These are phyloP conservation scores for Drosophila melanosoma DNA, from an alignment of 2,888 invertebrate species.

Conservation along the genomic window DNA sequence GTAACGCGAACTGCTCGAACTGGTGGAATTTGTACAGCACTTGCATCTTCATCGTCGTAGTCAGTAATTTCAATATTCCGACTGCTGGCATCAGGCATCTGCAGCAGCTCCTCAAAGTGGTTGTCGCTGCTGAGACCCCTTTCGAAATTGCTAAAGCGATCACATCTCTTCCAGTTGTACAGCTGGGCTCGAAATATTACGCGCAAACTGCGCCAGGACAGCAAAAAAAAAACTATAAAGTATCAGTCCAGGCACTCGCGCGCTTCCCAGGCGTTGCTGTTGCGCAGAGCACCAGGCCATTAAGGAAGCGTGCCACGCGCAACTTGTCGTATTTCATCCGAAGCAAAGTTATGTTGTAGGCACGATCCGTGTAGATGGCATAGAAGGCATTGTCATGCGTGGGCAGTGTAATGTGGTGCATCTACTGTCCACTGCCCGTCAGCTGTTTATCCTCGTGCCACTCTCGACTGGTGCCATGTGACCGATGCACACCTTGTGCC, in stretches of 20 bases:
- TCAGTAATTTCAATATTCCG: neutral
- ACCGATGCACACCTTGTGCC: slow-evolving; percentile 4
- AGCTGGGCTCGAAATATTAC: neutral
- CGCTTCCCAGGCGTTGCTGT: accelerated
- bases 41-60: neutral
- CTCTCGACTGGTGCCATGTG: neutral
- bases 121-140: slow-evolving; percentile 18
- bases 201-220: slow-evolving; percentile 16
- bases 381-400: slow-evolving; percentile 40
- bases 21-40: neutral
- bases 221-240: slow-evolving; percentile 18
- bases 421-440: neutral
- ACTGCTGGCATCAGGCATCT: neutral
- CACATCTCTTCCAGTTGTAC: slow-evolving; percentile 22
- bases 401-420: slow-evolving; percentile 32
- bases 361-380: slow-evolving; percentile 56
- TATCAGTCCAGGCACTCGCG: no score
- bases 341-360: slow-evolving; percentile 39
- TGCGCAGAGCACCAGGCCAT: slow-evolving; percentile 37
- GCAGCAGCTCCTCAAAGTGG: neutral
- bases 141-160: slow-evolving; percentile 2
- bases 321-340: slow-evolving; percentile 18
- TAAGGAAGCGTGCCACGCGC: slow-evolving; percentile 23
- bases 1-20: neutral
- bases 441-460: slow-evolving; percentile 36